These are phyloP conservation scores for Sminthopsis crassicaudata DNA, from an alignment of 2,113 vertebrate species.

Conservation along the genomic window DNA sequence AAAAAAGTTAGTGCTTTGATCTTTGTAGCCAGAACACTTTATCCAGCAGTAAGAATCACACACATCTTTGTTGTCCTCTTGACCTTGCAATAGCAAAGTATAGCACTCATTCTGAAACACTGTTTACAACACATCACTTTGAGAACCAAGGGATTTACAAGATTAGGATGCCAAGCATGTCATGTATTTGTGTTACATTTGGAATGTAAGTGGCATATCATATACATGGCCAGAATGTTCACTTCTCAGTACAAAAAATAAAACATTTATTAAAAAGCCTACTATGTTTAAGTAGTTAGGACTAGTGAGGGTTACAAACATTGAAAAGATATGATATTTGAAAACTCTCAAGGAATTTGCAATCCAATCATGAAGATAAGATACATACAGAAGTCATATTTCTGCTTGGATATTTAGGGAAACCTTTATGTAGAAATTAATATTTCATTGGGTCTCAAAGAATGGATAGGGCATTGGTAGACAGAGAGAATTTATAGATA, in stretches of 20 bases:
- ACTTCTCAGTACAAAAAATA: conserved; percentile 14
- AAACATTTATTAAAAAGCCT: neutral
- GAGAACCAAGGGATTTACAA: conserved; percentile 60
- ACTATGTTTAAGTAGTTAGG: neutral
- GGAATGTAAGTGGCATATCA: conserved; percentile 60
- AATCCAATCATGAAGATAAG: neutral
- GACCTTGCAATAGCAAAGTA: conserved; percentile 46
- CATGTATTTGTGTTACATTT: conserved; percentile 59
- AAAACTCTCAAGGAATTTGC: neutral
- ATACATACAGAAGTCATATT: neutral
- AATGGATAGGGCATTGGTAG: neutral
- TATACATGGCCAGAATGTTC: conserved; percentile 31
- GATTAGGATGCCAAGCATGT: conserved; percentile 60
- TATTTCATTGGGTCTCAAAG: neutral
- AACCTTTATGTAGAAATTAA: neutral
- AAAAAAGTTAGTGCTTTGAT: conserved; percentile 5
- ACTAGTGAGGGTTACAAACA: neutral
- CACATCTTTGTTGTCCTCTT: conserved; percentile 21
- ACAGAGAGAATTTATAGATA: neutral
- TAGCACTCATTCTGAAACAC: conserved; percentile 37
- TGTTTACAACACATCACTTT: conserved; percentile 53
- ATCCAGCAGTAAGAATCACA: conserved; percentile 25
- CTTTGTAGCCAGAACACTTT: conserved; percentile 23
- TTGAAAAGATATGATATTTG: neutral
- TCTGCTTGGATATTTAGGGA: neutral